Percentiles rank a stretch among this genome's conserved stretches.
Evolutionary conservation across 2,797 vertebrate genomes (phyloP).

Genomic region (Cygnus olor): DNA sequence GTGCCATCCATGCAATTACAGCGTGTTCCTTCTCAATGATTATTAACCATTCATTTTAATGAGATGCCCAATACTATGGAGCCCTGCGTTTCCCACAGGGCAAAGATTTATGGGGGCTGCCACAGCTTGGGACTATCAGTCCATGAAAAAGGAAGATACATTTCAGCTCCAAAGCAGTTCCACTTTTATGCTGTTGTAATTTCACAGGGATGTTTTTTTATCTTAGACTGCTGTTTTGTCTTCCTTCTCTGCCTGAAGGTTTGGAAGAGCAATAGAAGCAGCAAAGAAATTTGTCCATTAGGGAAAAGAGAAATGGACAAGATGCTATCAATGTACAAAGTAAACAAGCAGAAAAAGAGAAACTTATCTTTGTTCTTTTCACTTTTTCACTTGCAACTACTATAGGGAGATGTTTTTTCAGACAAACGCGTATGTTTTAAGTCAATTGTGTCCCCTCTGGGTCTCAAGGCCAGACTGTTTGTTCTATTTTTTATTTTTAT

Average conservation of each 20-base stretch:
- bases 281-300: conserved; percentile 20
- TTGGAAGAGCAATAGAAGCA: not conserved
- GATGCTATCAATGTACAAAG: not conserved
- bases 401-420: not conserved
- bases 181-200: not conserved
- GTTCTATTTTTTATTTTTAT: not conserved
- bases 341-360: not conserved
- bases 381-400: not conserved
- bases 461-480: conserved; percentile 27
- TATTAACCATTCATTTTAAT: not conserved
- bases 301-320: not conserved
- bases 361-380: not conserved
- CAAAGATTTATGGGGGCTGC: not conserved
- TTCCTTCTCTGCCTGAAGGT: conserved; percentile 11
- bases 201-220: not conserved
- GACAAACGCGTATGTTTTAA: not conserved
- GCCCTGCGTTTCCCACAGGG: not conserved
- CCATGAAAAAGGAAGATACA: not conserved
- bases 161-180: conserved; percentile 2
- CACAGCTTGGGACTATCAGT: not conserved
- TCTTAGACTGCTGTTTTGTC: not conserved
- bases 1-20: fast-evolving
- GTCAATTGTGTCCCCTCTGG: not conserved
- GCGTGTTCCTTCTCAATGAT: not conserved
- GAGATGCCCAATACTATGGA: not conserved